Percentiles rank a stretch among this genome's conserved stretches.
Evolutionary conservation across 2,888 invertebrate species (phyloP).

Genomic region (Euclidia mi): DNA sequence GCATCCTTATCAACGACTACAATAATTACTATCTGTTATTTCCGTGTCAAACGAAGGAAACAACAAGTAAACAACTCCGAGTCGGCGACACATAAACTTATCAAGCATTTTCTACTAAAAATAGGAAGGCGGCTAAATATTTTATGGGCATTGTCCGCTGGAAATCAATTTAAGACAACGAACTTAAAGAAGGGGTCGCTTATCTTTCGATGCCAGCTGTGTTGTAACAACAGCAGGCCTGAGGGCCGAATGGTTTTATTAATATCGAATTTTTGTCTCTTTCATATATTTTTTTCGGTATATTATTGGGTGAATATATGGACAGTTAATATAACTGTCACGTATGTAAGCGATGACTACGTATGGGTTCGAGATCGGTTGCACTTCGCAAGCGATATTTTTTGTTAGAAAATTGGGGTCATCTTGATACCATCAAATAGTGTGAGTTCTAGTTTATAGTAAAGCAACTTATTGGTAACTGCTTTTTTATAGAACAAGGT

Average conservation of each 20-base stretch:
- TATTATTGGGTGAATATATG: constrained; percentile 4
- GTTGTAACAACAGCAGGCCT: constrained; percentile 69
- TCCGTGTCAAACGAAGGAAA: no score
- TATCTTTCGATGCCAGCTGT: constrained; percentile 80
- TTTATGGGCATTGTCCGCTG: constrained; percentile 72
- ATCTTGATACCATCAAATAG: no score
- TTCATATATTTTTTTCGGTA: neutral
- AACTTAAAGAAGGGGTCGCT: constrained; percentile 81
- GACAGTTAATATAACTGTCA: constrained; percentile 4
- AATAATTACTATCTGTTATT: no score
- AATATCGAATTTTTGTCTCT: constrained; percentile 38
- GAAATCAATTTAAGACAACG: constrained; percentile 82
- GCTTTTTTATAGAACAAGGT: no score
- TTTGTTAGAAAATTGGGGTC: no score
- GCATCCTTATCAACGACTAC: no score
- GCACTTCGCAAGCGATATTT: no score
- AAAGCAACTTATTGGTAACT: no score
- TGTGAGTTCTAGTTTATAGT: no score
- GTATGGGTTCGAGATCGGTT: neutral
- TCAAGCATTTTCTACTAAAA: neutral
- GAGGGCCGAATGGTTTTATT: constrained; percentile 45
- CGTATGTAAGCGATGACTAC: neutral
- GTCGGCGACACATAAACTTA: neutral
- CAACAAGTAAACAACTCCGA: no score
- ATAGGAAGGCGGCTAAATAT: constrained; percentile 47